Evolutionary conservation across 2,797 vertebrate genomes (phyloP).

Genomic region (Leptodactylus fallax): DNA sequence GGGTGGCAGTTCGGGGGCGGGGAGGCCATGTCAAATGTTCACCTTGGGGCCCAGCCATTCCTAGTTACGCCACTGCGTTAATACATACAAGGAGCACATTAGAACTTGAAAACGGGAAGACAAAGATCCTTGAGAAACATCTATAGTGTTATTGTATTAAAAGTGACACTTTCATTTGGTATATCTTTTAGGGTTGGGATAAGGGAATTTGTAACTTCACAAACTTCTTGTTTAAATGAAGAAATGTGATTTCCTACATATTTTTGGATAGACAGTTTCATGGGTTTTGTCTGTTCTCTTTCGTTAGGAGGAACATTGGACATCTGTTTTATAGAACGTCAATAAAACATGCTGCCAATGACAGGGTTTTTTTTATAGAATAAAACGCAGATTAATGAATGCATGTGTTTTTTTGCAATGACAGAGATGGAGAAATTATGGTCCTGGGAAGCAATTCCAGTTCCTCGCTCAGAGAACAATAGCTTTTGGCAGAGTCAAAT

Average conservation of each 20-base stretch:
- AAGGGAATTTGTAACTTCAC: not conserved
- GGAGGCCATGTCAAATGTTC: no score
- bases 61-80: no score
- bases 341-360: conserved; percentile 56
- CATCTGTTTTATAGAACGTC: conserved; percentile 61
- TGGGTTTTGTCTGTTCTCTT: conserved; percentile 38
- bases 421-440: conserved; percentile 62
- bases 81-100: not conserved
- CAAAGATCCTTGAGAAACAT: not conserved
- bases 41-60: no score
- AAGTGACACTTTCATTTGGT: not conserved
- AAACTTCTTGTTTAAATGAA: conserved; percentile 28
- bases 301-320: conserved; percentile 53
- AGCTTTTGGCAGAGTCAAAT: conserved; percentile 62
- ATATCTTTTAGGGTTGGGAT: not conserved
- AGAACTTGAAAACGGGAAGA: not conserved
- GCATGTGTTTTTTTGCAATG: conserved; percentile 57
- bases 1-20: no score
- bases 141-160: not conserved
- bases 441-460: conserved; percentile 61
- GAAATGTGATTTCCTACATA: conserved; percentile 35
- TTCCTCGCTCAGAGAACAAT: conserved; percentile 59
- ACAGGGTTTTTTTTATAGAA: conserved; percentile 40
- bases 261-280: conserved; percentile 41
- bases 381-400: conserved; percentile 62